Conservation (phyloP, 1,140 invertebrate genomes). For the Oscheius sp. region DNA sequence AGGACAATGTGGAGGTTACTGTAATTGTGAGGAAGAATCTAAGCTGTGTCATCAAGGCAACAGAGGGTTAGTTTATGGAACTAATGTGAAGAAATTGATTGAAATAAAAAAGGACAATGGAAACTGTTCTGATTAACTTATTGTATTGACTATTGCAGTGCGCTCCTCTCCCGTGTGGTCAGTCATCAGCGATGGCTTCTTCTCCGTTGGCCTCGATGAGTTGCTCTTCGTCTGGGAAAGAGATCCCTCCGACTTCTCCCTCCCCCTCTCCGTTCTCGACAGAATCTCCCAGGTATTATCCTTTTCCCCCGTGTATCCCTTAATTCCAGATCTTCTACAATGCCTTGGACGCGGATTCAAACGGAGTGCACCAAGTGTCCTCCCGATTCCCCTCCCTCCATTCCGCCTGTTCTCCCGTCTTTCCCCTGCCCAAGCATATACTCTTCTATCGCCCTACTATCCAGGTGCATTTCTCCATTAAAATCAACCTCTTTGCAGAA, state of each 20-base stretch:
- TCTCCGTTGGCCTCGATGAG: conserved; percentile 19
- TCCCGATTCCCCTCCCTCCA: conserved; percentile 6
- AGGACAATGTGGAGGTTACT: background rate
- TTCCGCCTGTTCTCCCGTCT: background rate
- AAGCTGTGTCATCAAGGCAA: background rate
- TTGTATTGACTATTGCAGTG: background rate
- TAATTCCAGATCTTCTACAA: conserved; percentile 9
- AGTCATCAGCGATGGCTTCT: conserved; percentile 5
- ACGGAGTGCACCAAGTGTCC: background rate
- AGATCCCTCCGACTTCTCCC: background rate
- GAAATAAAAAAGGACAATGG: too few relatives aligned
- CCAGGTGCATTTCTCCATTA: background rate
- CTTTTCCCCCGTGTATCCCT: background rate
- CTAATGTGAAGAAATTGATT: background rate
- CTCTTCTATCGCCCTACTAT: conserved; percentile 14
- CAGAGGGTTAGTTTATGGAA: conserved; percentile 1
- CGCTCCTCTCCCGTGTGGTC: background rate
- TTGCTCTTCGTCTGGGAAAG: conserved; percentile 19
- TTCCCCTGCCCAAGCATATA: conserved; percentile 18
- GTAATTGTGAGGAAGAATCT: conserved; percentile 23
- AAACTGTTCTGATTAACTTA: too few relatives aligned
- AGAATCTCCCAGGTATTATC: conserved; percentile 13
- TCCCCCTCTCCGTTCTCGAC: conserved; percentile 3
- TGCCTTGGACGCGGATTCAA: conserved; percentile 1
- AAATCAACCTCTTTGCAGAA: background rate